phyloP scores from a whole-genome alignment of 2,797 vertebrate genomes.

The Garrulus glandarius region DNA sequence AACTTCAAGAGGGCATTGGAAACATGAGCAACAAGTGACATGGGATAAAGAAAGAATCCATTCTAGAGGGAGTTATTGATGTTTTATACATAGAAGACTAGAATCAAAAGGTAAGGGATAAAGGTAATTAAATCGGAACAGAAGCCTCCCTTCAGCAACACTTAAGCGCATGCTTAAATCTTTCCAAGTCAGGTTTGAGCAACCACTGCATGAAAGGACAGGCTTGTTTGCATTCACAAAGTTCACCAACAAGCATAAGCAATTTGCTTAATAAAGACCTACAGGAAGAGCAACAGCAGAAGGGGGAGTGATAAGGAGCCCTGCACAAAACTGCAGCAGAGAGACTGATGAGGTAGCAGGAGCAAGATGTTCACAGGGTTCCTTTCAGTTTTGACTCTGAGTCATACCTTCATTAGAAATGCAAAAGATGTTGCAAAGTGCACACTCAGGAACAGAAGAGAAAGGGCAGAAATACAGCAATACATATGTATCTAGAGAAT shows the following conservation, averaged over 20 bases:
- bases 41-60: conserved; percentile 36
- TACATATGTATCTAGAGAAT: neutral
- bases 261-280: neutral
- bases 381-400: neutral
- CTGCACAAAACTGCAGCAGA: neutral
- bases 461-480: neutral
- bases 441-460: neutral
- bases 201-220: neutral
- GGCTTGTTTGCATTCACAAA: neutral
- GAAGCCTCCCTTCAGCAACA: neutral
- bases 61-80: conserved; percentile 15
- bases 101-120: conserved; percentile 40
- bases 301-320: neutral
- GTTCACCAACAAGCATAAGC: neutral
- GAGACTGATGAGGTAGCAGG: neutral
- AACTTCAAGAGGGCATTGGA: conserved; percentile 34
- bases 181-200: neutral
- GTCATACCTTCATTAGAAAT: neutral
- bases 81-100: conserved; percentile 9
- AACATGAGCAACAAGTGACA: conserved; percentile 12
- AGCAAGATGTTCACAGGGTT: neutral
- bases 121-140: neutral
- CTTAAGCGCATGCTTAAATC: neutral
- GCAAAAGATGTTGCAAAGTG: neutral
- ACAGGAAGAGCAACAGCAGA: neutral